A percentile compares a stretch with the other conserved stretches of the same genome.
Evolutionary conservation across 2,888 invertebrate species (phyloP).

Genomic region (Noctua janthina): DNA sequence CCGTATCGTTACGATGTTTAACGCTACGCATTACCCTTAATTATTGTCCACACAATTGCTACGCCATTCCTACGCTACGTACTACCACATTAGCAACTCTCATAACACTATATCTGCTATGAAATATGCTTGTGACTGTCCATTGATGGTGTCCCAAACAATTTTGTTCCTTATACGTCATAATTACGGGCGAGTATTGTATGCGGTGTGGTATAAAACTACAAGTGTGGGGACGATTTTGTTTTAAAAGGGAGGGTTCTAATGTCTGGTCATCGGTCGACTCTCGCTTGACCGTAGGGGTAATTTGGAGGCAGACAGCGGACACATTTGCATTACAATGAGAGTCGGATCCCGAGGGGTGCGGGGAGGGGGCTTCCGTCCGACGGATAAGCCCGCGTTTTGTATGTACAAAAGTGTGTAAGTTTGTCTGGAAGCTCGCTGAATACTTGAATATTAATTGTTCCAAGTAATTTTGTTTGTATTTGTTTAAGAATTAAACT

Average conservation of each 20-base stretch:
- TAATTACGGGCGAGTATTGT: conserved; percentile 76
- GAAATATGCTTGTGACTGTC: conserved; percentile 84
- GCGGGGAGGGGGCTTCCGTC: conserved; percentile 83
- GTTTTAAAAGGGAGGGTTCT: conserved; percentile 88
- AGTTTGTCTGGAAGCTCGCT: conserved; percentile 77
- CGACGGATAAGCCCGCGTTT: conserved; percentile 84
- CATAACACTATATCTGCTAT: conserved; percentile 87
- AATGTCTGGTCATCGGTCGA: conserved; percentile 87
- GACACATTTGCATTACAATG: conserved; percentile 89
- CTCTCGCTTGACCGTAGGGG: conserved; percentile 88
- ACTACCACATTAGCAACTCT: conserved; percentile 86
- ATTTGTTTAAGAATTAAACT: conserved; percentile 44
- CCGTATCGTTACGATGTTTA: conserved; percentile 79
- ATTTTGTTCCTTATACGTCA: conserved; percentile 70
- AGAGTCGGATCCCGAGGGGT: conserved; percentile 81
- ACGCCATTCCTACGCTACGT: conserved; percentile 80
- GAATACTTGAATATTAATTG: conserved; percentile 84
- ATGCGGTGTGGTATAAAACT: conserved; percentile 64
- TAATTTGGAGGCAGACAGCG: conserved; percentile 90
- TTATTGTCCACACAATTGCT: conserved; percentile 87
- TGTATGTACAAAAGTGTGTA: conserved; percentile 83
- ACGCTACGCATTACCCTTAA: conserved; percentile 80
- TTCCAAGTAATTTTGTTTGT: conserved; percentile 69
- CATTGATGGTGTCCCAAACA: conserved; percentile 66
- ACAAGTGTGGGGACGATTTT: conserved; percentile 78